These are phyloP conservation scores for Dynastes tityus DNA, from an alignment of 2,888 invertebrate species.

Conservation along the genomic window DNA sequence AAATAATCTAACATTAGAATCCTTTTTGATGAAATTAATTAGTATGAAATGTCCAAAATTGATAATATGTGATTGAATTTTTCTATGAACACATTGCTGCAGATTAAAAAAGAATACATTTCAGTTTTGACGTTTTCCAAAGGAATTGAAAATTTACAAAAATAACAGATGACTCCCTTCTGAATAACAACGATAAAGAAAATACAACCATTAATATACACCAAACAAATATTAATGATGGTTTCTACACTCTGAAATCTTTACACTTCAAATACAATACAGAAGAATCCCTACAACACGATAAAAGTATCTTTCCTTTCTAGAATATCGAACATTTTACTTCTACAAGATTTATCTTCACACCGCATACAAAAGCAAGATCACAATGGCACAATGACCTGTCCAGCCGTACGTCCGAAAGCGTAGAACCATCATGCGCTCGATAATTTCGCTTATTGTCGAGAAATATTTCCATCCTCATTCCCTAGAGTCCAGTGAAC, in stretches of 20 bases:
- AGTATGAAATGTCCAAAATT: too few relatives aligned
- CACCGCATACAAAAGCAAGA: neutral
- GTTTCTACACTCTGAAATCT: neutral
- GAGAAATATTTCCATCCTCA: conserved; percentile 5
- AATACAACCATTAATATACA: neutral
- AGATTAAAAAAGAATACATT: too few relatives aligned
- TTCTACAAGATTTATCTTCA: neutral
- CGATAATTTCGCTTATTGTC: conserved; percentile 48
- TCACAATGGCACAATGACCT: neutral
- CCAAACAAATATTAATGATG: neutral
- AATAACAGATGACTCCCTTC: conserved; percentile 4
- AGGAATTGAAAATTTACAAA: neutral
- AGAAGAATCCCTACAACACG: too few relatives aligned
- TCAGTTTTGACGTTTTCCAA: too few relatives aligned
- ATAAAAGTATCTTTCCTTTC: too few relatives aligned
- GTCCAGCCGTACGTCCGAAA: neutral
- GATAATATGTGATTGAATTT: too few relatives aligned
- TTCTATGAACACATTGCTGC: too few relatives aligned
- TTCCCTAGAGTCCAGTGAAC: neutral
- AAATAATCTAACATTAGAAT: too few relatives aligned
- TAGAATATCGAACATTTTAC: too few relatives aligned
- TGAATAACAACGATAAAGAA: neutral
- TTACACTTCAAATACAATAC: too few relatives aligned
- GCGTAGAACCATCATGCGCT: conserved; percentile 24
- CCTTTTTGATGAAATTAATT: too few relatives aligned